These are phyloP conservation scores for Thera britannica DNA, from an alignment of 2,888 invertebrate genomes.

Conservation along the genomic window DNA sequence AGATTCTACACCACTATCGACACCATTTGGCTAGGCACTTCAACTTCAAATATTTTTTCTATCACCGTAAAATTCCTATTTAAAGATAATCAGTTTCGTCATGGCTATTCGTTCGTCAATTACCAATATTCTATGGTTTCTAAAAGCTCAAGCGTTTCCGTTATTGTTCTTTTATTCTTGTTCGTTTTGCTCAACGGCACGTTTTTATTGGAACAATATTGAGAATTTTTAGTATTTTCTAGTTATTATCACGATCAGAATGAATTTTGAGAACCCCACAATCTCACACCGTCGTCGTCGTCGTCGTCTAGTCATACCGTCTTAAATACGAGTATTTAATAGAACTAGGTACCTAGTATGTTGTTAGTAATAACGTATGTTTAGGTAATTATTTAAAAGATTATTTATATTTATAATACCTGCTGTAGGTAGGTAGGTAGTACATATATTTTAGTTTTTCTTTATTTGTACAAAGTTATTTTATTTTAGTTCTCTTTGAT, in stretches of 20 bases:
- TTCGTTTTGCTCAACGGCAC: slow-evolving; percentile 36
- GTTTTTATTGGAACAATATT: slow-evolving; percentile 44
- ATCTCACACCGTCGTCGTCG: too few relatives aligned
- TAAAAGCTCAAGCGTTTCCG: slow-evolving; percentile 45
- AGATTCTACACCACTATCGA: background rate
- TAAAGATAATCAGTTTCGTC: slow-evolving; percentile 49
- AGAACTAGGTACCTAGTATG: too few relatives aligned
- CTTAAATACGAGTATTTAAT: too few relatives aligned
- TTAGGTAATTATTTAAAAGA: too few relatives aligned
- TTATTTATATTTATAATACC: too few relatives aligned
- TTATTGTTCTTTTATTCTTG: slow-evolving; percentile 39
- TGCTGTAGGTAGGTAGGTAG: too few relatives aligned
- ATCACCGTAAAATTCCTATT: slow-evolving; percentile 48
- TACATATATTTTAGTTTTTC: too few relatives aligned
- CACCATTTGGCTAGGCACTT: slow-evolving; percentile 9
- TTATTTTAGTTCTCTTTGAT: too few relatives aligned
- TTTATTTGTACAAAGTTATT: too few relatives aligned
- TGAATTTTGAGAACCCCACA: background rate
- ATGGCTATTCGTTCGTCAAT: slow-evolving; percentile 49
- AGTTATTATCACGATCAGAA: slow-evolving; percentile 3
- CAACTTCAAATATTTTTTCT: slow-evolving; percentile 33
- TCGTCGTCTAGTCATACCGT: too few relatives aligned
- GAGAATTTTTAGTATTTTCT: slow-evolving; percentile 21
- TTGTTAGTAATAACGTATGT: too few relatives aligned
- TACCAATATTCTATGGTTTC: slow-evolving; percentile 56